Conservation (phyloP, 2,113 vertebrate genomes). For the Ailurus styani region DNA sequence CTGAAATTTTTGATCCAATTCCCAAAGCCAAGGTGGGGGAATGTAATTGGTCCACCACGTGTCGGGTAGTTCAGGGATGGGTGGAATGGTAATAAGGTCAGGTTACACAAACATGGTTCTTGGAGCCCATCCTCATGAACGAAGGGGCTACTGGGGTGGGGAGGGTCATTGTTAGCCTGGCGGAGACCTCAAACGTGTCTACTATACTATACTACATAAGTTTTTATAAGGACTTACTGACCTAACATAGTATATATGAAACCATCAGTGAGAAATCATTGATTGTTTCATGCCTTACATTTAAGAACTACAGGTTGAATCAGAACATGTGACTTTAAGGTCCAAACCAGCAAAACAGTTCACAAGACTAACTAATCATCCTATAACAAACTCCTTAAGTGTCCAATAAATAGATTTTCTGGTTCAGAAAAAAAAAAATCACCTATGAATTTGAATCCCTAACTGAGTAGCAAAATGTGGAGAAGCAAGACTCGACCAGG, state of each 20-base stretch:
- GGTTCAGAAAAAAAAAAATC: neutral
- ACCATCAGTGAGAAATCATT: neutral
- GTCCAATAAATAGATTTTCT: neutral
- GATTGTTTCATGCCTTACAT: neutral
- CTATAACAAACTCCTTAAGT: neutral
- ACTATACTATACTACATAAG: neutral
- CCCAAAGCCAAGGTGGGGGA: neutral
- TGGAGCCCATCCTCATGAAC: neutral
- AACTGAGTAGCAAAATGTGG: neutral
- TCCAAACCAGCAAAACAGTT: neutral
- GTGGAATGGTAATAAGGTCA: fast-evolving
- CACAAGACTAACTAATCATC: neutral
- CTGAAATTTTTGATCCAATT: neutral
- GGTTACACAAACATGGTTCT: neutral
- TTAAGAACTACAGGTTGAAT: neutral
- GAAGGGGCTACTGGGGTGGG: neutral
- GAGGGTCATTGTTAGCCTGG: neutral
- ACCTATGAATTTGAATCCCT: neutral
- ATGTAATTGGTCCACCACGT: neutral
- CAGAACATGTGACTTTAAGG: neutral
- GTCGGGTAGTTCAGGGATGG: neutral
- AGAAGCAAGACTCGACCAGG: neutral
- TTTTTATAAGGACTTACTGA: neutral
- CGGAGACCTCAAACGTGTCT: neutral
- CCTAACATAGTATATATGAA: neutral